These are phyloP conservation scores for Thysanoteuthis rhombus DNA, from an alignment of 2,888 invertebrate genomes.

Conservation along the genomic window DNA sequence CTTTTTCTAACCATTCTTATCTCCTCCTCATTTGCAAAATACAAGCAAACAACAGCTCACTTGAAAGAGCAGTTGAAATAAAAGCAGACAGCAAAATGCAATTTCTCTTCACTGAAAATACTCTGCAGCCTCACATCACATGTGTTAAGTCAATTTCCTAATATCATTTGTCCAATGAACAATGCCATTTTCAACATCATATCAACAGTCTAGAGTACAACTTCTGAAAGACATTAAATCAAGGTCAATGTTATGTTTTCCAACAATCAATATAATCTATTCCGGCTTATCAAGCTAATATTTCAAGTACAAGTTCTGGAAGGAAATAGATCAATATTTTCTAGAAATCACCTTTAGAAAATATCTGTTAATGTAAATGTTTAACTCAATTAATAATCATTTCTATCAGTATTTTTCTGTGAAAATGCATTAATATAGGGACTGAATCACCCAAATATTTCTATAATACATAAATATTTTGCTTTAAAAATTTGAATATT, in stretches of 20 bases:
- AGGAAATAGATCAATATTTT: not conserved
- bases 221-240: not conserved
- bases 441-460: not conserved
- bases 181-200: not conserved
- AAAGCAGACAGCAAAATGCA: not conserved
- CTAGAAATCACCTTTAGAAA: not conserved
- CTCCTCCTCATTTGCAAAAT: not conserved
- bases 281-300: not conserved
- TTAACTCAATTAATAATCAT: not conserved
- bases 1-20: not conserved
- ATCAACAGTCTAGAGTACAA: not conserved
- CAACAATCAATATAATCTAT: not conserved
- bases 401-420: not conserved
- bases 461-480: not conserved
- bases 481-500: not conserved
- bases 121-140: not conserved
- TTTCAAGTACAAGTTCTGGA: conserved; percentile 12
- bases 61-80: not conserved
- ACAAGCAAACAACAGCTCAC: not conserved
- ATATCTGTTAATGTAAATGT: not conserved
- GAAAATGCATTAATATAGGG: not conserved
- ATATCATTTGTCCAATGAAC: not conserved
- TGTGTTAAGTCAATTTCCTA: not conserved
- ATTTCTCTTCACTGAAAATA: not conserved
- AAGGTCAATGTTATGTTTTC: not conserved